Evolutionary conservation across 2,113 vertebrate species (phyloP), one percentile per base, ranked within the genome.

Genomic region (Oryctolagus cuniculus): DNA sequence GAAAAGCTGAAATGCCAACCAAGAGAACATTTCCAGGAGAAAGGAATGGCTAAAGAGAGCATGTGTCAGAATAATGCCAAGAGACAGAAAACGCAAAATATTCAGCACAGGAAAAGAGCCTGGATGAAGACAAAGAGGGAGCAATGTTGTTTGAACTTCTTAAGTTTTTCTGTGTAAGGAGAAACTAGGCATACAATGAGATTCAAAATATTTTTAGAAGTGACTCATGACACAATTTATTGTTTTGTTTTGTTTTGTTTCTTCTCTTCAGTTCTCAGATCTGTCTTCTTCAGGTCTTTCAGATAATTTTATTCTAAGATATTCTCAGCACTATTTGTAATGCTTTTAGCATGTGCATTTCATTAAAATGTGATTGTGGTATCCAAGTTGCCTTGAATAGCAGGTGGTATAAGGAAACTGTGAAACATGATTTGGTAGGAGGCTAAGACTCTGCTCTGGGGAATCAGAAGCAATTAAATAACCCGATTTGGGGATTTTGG

Each of bases 1-100:
- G 73, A 97, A 96, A 93, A 90, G 61, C 64, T 86, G 74, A 95
- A 95, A 93, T 86, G 67, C 85, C 73, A 90, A 79, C 51, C 29
- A 70, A 95, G 95, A 87, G 67, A 90, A 90, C 36, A 90, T 89
- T 93, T 96, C 61, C 64, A 94, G 73, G 51, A 38, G 29, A 87
- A 90, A 94, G 6, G 19, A 80, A 92, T 58, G 74, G 16, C 29
- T 86, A 85, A 96, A 94, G 86, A 51, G 49, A 93, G 31, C 16
- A 72, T 58, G 19, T 93, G 49, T 88, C 78, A 82, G 69, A 90
- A 85, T 79, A 88, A 95, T 66, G 27, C 31, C 21, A 27, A 85
- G 67, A 83, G 31, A 22, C 67, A 93, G 58, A 38, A 53, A 80
- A 44, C 58, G 13, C 1, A 66, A 82, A 90, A 67, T 69, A 86